A percentile compares a stretch with the other conserved stretches of the same genome.
These are phyloP conservation scores for Aethina tumida DNA, from an alignment of 1,140 invertebrate species.

Conservation along the genomic window DNA sequence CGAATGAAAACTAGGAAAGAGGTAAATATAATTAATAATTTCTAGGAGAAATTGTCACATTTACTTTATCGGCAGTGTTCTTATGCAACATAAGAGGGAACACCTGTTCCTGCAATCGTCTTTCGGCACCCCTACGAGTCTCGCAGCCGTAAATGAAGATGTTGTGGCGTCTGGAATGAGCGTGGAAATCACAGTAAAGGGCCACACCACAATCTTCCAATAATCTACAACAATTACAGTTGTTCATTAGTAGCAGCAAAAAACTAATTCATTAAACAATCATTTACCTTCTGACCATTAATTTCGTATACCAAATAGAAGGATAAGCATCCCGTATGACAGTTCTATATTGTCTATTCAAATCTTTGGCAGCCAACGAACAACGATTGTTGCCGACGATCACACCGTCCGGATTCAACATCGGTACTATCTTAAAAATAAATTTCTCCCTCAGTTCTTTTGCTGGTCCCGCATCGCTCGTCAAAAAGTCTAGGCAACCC, in stretches of 20 bases:
- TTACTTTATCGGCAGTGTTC: conserved; percentile 84
- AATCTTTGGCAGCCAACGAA: conserved; percentile 75
- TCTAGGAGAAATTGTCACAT: not conserved
- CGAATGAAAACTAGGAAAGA: conserved; percentile 76
- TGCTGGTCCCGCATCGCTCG: conserved; percentile 66
- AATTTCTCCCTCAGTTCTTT: conserved; percentile 81
- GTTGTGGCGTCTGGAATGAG: conserved; percentile 89
- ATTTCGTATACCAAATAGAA: conserved; percentile 87
- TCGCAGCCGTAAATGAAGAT: conserved; percentile 96
- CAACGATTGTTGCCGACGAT: conserved; percentile 89
- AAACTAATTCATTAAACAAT: conserved; percentile 1
- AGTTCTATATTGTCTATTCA: conserved; percentile 82
- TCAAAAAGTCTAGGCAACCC: conserved; percentile 84
- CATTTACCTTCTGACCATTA: conserved; percentile 66
- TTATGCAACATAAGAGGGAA: conserved; percentile 89
- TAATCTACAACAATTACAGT: conserved; percentile 51
- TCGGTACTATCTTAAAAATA: conserved; percentile 92
- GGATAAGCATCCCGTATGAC: conserved; percentile 84
- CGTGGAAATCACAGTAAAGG: conserved; percentile 92
- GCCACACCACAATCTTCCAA: conserved; percentile 86
- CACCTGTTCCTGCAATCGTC: conserved; percentile 74
- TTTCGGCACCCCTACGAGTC: conserved; percentile 67
- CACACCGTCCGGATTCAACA: conserved; percentile 93
- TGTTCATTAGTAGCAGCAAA: too few species aligned
- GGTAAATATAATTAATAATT: conserved; percentile 7